Evolutionary conservation across 1,140 invertebrate species (phyloP).

Genomic region (Bombus sylvicola): DNA sequence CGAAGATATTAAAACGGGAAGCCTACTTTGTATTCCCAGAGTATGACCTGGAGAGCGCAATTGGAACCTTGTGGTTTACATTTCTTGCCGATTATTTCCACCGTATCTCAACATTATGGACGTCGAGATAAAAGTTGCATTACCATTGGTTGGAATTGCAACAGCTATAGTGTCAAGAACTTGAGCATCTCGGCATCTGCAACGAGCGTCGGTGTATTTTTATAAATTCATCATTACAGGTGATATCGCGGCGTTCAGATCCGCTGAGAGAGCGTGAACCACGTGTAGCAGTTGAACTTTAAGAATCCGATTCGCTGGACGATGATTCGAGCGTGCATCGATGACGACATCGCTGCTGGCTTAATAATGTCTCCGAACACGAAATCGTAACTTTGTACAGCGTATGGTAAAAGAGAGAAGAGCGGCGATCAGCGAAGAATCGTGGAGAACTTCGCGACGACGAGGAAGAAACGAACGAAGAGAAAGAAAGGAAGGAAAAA

Average conservation of each 20-base stretch:
- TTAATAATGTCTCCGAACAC: constrained; percentile 63
- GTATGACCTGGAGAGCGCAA: not conserved
- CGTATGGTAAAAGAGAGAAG: constrained; percentile 20
- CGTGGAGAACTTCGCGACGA: not conserved
- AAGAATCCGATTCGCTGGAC: constrained; percentile 57
- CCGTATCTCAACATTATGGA: not conserved
- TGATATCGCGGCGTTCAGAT: constrained; percentile 50
- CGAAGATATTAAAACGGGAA: not conserved
- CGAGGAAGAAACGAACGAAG: not conserved
- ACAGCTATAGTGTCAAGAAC: not conserved
- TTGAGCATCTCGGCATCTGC: not conserved
- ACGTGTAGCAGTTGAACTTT: constrained; percentile 31
- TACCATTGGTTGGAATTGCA: not conserved
- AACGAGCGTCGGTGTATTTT: constrained; percentile 39
- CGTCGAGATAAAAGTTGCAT: not conserved
- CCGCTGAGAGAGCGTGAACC: constrained; percentile 26
- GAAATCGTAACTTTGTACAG: constrained; percentile 54
- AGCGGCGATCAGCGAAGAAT: not conserved
- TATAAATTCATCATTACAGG: constrained; percentile 53
- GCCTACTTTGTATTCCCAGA: not conserved
- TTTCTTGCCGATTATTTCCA: not conserved
- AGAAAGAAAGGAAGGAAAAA: not conserved
- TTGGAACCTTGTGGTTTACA: not conserved
- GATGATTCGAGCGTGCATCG: constrained; percentile 18
- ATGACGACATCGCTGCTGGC: constrained; percentile 44